phyloP scores from a whole-genome alignment of 2,113 vertebrate species.

The Thalassoma bifasciatum region DNA sequence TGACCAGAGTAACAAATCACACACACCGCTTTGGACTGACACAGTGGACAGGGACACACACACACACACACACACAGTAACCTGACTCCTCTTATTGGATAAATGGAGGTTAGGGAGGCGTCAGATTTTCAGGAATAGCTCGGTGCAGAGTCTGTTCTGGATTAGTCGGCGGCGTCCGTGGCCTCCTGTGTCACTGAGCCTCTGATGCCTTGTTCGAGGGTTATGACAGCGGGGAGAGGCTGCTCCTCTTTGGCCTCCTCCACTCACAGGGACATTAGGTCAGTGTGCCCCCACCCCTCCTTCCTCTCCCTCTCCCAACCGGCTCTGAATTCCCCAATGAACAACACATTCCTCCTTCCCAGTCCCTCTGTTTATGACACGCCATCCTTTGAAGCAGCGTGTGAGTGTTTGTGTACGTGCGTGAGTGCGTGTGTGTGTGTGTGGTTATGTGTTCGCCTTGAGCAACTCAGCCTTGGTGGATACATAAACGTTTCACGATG shows the following conservation, averaged over 20 bases:
- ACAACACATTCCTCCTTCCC: constrained; percentile 78
- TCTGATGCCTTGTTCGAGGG: constrained; percentile 56
- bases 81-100: constrained; percentile 51
- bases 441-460: constrained; percentile 14
- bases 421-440: constrained; percentile 11
- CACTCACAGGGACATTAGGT: constrained; percentile 66
- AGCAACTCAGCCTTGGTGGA: constrained; percentile 29
- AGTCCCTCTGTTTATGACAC: constrained; percentile 76
- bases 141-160: constrained; percentile 57
- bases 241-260: constrained; percentile 46
- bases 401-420: constrained; percentile 52
- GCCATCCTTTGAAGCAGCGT: constrained; percentile 70
- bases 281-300: constrained; percentile 60
- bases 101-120: constrained; percentile 41
- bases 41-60: constrained; percentile 39
- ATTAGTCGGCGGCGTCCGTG: constrained; percentile 60
- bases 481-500: constrained; percentile 52
- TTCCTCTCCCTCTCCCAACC: constrained; percentile 57
- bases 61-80: constrained; percentile 43
- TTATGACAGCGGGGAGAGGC: constrained; percentile 68
- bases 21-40: constrained; percentile 37
- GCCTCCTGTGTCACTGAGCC: constrained; percentile 50
- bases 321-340: constrained; percentile 72
- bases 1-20: constrained; percentile 57
- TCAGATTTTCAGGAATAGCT: constrained; percentile 22